Conservation (phyloP, 1,140 invertebrate species). For the Caenorhabditis remanei region DNA sequence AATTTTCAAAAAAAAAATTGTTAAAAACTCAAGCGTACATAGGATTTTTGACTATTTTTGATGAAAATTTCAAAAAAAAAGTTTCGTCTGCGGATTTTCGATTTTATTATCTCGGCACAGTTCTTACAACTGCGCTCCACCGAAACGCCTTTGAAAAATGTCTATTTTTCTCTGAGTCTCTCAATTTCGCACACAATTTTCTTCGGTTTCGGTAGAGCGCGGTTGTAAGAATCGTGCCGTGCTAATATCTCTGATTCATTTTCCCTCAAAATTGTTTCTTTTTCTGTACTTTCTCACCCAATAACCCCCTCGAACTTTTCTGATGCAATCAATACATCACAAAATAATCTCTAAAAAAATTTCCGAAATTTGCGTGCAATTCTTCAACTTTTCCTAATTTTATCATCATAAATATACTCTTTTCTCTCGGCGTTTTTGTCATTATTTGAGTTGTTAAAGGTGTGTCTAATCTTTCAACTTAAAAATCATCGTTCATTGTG, state of each 20-base stretch:
- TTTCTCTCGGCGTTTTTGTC: not conserved
- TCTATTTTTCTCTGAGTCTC: too few relatives aligned
- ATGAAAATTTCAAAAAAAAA: too few relatives aligned
- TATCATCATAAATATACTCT: not conserved
- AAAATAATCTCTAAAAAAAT: too few relatives aligned
- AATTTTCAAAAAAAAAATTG: not conserved
- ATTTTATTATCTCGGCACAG: too few relatives aligned
- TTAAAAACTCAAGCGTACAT: too few relatives aligned
- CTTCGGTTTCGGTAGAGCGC: too few relatives aligned
- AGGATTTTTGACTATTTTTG: too few relatives aligned
- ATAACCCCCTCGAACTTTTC: not conserved
- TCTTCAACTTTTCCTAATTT: not conserved
- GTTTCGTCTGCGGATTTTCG: too few relatives aligned
- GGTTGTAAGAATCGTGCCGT: too few relatives aligned
- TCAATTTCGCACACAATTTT: too few relatives aligned
- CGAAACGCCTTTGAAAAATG: too few relatives aligned
- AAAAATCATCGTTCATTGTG: not conserved
- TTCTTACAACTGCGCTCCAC: too few relatives aligned
- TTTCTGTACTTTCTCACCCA: constrained; percentile 4
- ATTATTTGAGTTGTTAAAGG: not conserved
- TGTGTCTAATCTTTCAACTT: constrained; percentile 18
- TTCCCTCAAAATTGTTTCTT: not conserved
- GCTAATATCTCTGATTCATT: not conserved
- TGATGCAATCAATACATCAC: not conserved
- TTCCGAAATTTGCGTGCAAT: not conserved